Evolutionary conservation across 92 coral and sea anemone genomes (phyloP), one percentile per base, ranked within the genome.

Genomic region (Paragorgia papillata): DNA sequence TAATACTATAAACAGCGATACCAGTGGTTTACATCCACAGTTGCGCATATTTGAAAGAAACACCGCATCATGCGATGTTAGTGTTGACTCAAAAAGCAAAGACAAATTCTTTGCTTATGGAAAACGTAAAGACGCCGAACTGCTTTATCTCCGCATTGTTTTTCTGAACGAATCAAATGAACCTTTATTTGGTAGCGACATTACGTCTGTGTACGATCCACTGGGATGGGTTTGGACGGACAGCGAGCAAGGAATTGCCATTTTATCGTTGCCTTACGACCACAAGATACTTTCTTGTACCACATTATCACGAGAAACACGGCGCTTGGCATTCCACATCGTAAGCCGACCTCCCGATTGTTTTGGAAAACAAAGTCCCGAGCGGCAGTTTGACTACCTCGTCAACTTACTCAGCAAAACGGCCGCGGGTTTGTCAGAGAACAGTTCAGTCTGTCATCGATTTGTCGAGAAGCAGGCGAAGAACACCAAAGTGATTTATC

Each of bases 241-340:
- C n/a, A 69, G 46, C 28, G 76, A 69, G 1, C 41, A 69, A 48
- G 76, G 76, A 5, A 69, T 28, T 10, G 62, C 61, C 12, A 46
- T 69, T 49, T 60, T 69, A 17, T 69, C 76, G 0, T 51, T 69
- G 61, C 76, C 76, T 26, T 69, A 69, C 28, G 76, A 69, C 19
- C 49, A 69, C 28, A 43, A 46, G 26, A 33, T 69, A 49, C 33
- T 69, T 19, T 69, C 76, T 25, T 25, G 31, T 48, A 18, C 60
- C n/a, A 69, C 76, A 51, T 32, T 69, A 31, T 48, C 76, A 48
- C 51, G 76, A 28, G 76, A 69, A 19, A 69, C 76, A 49, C 25
- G 35, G 3, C 33, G 44, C 12, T 1, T 51, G 1, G 25, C 51
- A 4, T 30, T 69, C 27, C 39, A 40, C 28, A 21, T 69, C 18